Evolutionary conservation across 2,113 vertebrate genomes (phyloP), one percentile per base, ranked within the genome.

Genomic region (Sterna hirundo): DNA sequence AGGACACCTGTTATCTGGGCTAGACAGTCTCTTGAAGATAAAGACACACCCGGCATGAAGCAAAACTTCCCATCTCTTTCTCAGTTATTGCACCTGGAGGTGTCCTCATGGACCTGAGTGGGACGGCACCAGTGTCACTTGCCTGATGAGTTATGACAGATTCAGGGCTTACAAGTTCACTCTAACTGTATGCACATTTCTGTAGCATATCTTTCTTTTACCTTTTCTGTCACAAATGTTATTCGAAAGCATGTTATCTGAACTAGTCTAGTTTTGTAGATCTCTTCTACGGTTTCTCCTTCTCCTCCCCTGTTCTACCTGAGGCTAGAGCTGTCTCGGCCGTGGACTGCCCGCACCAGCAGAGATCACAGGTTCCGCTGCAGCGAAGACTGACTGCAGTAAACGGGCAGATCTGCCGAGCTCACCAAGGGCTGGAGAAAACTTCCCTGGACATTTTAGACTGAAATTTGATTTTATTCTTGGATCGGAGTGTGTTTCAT

Each of bases 131-230:
- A 14, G 20, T 52, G 74, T 58, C 89, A 83, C 42, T 83, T 34
- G 51, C n/a, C 75, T 80, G 70, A 89, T 83, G 74, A 92, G 21
- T 54, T 87, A 42, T 62, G 78, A 62, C 93, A 89, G 78, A 91
- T 85, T 62, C 58, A 85, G 66, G 68, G 34, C 84, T 87, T 54
- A 66, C 36, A 89, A 61, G n/a, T 75, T 78, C 40, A n/a, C 26
- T 61, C 34, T 68, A 64, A 83, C 76, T 23, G 25, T 21, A 81
- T 3, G 11, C 23, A 10, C 38, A 57, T 70, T 82, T 77, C 47
- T 77, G 36, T n/a, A 49, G 36, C 29, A 51, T 10, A 4, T 7
- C 65, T 68, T 86, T 68, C 36, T 83, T 82, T 54, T 15, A 75
- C 30, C 7, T 72, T 82, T 79, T 20, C 61, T 57, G 32, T 80